Evolutionary conservation across 2,797 vertebrate genomes (phyloP), one percentile per base, ranked within the genome.

Genomic region (Pelodytes ibericus): DNA sequence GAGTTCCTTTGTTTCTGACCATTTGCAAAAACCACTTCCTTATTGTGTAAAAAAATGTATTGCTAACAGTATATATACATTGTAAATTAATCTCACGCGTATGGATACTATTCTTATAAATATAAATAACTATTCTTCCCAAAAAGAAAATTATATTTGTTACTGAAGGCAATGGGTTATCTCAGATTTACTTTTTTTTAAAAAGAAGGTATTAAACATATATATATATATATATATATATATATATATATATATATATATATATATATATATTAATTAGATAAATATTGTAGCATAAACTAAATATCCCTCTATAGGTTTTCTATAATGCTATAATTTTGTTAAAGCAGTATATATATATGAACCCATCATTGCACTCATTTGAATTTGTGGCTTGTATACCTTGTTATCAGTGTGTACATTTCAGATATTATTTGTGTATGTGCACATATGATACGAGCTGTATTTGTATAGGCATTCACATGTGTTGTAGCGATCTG

Each of bases 151-250:
- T 59, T 79, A 68, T 79, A 79, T 73, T 79, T 78, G 56, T 78
- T 72, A 65, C 26, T 60, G 53, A 47, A 68, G 25, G 20, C 22
- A 61, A 53, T 30, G 11, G 10, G 30, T 30, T 20, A 31, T 56
- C 18, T 57, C 30, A 60, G 58, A 75, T 75, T 51, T 75, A 75
- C 49, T 71, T 77, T 76, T 71, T 66, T n/a, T n/a, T n/a, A n/a
- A 62, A 44, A 77, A 64, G 24, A 44, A 27, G 15, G 29, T 44
- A 27, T 47, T 29, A 65, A 24, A 44, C 2, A 29, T n/a, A 33
- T 62, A 62, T 27, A 62, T 22, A 68, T 3, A 18, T 36, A 36
- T 36, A 36, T 36, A 36, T 36, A 36, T 36, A 36, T 36, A 36
- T 29, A 65, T 22, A 44, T 7, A 29, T n/a, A 33, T 62, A 62